Conservation (phyloP, 2,113 vertebrate genomes). For the Lathamus discolor region DNA sequence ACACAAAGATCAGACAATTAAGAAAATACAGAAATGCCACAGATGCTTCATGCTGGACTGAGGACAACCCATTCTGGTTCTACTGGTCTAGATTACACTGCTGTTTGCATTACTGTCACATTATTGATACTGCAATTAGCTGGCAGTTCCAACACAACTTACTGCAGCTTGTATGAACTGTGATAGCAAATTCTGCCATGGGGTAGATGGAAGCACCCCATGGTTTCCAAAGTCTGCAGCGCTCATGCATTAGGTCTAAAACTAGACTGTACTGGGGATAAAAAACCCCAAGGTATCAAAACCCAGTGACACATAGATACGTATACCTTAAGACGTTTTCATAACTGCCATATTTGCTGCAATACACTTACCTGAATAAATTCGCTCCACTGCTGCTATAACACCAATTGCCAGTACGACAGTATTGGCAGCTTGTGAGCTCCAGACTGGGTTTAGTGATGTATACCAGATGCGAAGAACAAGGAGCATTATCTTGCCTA, state of each 20-base stretch:
- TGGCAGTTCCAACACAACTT: not conserved
- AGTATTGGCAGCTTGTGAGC: slow-evolving; percentile 51
- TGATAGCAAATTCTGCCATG: not conserved
- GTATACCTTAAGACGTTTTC: not conserved
- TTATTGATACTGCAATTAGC: not conserved
- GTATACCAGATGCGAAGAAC: slow-evolving; percentile 75
- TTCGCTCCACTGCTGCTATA: slow-evolving; percentile 59
- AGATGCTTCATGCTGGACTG: not conserved
- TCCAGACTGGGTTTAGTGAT: slow-evolving; percentile 76
- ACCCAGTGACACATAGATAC: not conserved
- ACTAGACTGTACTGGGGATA: not conserved
- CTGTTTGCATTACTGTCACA: not conserved
- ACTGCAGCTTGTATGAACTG: not conserved
- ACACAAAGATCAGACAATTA: not conserved
- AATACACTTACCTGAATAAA: slow-evolving; percentile 47
- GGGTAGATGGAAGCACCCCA: not conserved
- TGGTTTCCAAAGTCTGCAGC: not conserved
- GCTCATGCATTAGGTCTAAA: not conserved
- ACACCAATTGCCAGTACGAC: slow-evolving; percentile 50
- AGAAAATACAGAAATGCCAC: not conserved
- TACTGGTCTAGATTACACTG: not conserved
- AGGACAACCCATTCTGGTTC: not conserved
- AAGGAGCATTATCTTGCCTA: slow-evolving; percentile 75
- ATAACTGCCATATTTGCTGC: not conserved
- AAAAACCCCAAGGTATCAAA: not conserved